A percentile compares a stretch with the other conserved stretches of the same genome.
Conservation (phyloP, 1,140 invertebrate genomes). For the Eueides isabella region DNA sequence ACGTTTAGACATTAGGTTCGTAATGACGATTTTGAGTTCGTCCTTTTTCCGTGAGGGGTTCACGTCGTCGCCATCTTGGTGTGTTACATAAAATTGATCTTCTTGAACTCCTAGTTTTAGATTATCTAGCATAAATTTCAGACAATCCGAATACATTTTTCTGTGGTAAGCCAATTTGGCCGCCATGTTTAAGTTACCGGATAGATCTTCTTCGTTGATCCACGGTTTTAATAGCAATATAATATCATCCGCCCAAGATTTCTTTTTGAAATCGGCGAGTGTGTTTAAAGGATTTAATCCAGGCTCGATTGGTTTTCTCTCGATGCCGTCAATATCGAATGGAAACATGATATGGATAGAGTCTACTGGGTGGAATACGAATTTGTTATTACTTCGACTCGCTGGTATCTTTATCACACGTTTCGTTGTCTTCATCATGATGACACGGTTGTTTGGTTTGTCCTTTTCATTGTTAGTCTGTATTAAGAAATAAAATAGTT, state of each 20-base stretch:
- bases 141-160: constrained; percentile 56
- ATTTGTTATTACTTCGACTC: constrained; percentile 62
- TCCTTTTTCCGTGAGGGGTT: constrained; percentile 48
- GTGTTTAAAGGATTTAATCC: constrained; percentile 55
- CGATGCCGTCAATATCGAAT: constrained; percentile 57
- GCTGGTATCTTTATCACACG: constrained; percentile 75
- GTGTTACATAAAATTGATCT: constrained; percentile 54
- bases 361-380: constrained; percentile 66
- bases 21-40: constrained; percentile 58
- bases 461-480: constrained; percentile 59
- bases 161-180: constrained; percentile 69
- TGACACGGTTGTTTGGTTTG: constrained; percentile 60
- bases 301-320: constrained; percentile 60
- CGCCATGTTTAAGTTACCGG: constrained; percentile 62
- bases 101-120: constrained; percentile 46
- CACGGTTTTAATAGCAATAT: constrained; percentile 64
- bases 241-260: constrained; percentile 70
- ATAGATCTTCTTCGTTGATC: constrained; percentile 59
- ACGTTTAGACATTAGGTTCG: constrained; percentile 61
- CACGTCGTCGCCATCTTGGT: constrained; percentile 42
- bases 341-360: constrained; percentile 69
- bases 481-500: constrained; percentile 25
- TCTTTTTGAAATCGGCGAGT: constrained; percentile 65
- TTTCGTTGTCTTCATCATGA: constrained; percentile 78
- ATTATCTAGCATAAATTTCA: constrained; percentile 57